A percentile compares a stretch with the other conserved stretches of the same genome.
Evolutionary conservation across 2,888 invertebrate genomes (phyloP).

Genomic region (Carterocephalus palaemon): DNA sequence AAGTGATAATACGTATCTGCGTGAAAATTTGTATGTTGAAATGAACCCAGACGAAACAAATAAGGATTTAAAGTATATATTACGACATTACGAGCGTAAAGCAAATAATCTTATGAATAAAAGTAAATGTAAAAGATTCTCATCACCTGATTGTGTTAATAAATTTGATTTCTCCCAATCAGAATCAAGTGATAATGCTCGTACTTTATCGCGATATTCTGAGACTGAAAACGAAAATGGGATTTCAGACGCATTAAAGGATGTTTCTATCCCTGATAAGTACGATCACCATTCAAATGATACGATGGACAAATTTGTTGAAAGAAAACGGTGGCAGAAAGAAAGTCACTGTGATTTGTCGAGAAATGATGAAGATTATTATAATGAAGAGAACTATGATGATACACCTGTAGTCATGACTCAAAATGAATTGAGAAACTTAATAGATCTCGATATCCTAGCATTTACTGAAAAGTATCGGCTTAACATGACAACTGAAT

Average conservation of each 20-base stretch:
- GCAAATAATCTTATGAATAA: not conserved
- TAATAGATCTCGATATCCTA: slow-evolving; percentile 17
- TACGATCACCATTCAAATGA: not conserved
- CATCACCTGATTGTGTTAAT: too few species aligned
- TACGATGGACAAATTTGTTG: not conserved
- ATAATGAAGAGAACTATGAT: not conserved
- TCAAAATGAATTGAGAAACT: slow-evolving; percentile 5
- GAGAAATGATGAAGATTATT: not conserved
- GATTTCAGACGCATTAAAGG: too few species aligned
- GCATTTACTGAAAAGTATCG: slow-evolving; percentile 20
- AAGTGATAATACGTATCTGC: slow-evolving; percentile 3
- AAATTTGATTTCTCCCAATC: too few species aligned
- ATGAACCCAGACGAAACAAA: not conserved
- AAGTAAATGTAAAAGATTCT: too few species aligned
- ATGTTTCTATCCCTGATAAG: too few species aligned
- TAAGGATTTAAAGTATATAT: not conserved
- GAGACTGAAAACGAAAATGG: too few species aligned
- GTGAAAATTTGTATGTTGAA: not conserved
- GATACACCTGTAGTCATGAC: not conserved
- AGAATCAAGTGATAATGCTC: too few species aligned
- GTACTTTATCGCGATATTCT: too few species aligned
- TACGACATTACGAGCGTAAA: not conserved
- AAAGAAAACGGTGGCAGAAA: not conserved
- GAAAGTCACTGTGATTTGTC: not conserved
- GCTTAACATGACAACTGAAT: slow-evolving; percentile 13